These are phyloP conservation scores for Cordilura impudica DNA, from an alignment of 2,888 invertebrate genomes.

Conservation along the genomic window DNA sequence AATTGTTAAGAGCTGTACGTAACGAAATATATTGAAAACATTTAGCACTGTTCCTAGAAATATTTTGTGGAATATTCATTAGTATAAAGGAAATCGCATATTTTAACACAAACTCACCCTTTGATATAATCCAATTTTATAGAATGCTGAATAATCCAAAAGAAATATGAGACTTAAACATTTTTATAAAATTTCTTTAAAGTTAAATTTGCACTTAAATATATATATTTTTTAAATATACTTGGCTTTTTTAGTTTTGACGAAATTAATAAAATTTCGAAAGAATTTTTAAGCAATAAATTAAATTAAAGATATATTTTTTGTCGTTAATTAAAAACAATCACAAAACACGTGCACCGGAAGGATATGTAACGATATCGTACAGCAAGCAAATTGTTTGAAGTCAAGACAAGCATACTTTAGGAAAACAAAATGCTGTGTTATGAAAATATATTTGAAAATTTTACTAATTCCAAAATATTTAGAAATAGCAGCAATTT, in stretches of 20 bases:
- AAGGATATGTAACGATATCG: not conserved
- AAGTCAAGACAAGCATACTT: not conserved
- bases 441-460: not conserved
- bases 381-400: not conserved
- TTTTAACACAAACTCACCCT: slow-evolving; percentile 12
- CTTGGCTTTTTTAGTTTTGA: not conserved
- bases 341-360: slow-evolving; percentile 48
- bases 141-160: slow-evolving; percentile 13
- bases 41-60: too few relatives aligned
- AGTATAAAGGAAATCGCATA: too few relatives aligned
- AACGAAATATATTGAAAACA: too few relatives aligned
- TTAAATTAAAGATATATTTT: not conserved
- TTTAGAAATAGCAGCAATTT: slow-evolving; percentile 42
- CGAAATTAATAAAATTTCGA: not conserved
- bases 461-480: not conserved
- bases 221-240: not conserved
- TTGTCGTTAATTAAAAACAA: slow-evolving; percentile 13
- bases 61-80: too few relatives aligned
- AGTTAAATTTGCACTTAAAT: not conserved
- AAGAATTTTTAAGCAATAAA: not conserved
- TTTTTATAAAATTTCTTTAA: not conserved
- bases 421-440: not conserved
- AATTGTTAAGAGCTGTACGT: too few relatives aligned
- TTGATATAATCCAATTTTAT: slow-evolving; percentile 5
- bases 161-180: not conserved